Conservation (phyloP, 2,888 invertebrate species). For the Reticulitermes lucifugus region DNA sequence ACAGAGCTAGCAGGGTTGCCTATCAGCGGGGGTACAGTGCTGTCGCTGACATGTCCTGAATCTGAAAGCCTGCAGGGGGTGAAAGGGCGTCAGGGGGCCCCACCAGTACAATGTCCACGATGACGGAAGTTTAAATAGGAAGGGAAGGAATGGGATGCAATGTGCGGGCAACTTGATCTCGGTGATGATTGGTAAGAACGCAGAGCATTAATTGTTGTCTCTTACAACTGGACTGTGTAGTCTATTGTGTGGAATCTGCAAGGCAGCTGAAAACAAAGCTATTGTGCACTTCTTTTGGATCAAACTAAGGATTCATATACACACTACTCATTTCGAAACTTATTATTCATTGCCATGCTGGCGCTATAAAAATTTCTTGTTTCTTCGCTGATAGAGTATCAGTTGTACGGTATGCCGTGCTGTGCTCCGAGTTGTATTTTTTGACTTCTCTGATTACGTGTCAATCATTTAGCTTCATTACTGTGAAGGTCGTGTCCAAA, state of each 20-base stretch:
- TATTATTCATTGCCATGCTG: no score
- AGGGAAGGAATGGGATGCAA: constrained; percentile 20
- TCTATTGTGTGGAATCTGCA: neutral
- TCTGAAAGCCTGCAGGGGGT: constrained; percentile 34
- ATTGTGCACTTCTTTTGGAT: no score
- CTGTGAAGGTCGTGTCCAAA: no score
- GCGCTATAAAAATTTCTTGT: no score
- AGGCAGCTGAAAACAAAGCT: neutral
- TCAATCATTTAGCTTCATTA: no score
- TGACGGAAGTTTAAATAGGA: constrained; percentile 14
- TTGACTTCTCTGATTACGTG: no score
- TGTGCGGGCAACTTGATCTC: constrained; percentile 23
- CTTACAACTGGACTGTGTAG: no score
- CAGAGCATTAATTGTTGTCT: constrained; percentile 13
- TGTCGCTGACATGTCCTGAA: constrained; percentile 33
- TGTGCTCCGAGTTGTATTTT: no score
- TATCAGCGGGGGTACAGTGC: constrained; percentile 25
- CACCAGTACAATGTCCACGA: constrained; percentile 16
- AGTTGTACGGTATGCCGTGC: no score
- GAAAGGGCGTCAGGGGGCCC: constrained; percentile 18
- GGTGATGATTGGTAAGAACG: neutral
- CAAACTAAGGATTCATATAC: no score
- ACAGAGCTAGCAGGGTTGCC: constrained; percentile 1
- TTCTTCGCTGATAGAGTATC: no score
- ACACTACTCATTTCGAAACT: no score